Conservation (phyloP, 2,797 vertebrate species). For the Masticophis lateralis region DNA sequence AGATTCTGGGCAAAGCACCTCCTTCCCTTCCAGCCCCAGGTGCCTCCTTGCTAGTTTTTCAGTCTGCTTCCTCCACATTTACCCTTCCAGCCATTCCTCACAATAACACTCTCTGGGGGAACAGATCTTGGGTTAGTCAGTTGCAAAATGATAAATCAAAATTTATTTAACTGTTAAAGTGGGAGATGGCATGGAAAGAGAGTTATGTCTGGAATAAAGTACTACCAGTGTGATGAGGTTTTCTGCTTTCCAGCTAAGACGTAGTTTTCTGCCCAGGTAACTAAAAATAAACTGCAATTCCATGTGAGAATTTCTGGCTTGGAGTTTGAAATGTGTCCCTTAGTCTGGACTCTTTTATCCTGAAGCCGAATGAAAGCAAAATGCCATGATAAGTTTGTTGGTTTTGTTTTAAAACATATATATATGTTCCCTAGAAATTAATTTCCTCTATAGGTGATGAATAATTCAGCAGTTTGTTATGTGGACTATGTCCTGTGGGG, state of each 20-base stretch:
- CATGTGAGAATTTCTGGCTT: not conserved
- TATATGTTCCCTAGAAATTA: not conserved
- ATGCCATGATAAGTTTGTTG: not conserved
- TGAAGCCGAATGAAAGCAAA: not conserved
- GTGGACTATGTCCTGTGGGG: not conserved
- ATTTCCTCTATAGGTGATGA: conserved; percentile 38
- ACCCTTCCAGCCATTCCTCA: not conserved
- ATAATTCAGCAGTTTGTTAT: conserved; percentile 27
- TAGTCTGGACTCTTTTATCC: conserved; percentile 3
- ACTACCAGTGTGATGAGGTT: not conserved
- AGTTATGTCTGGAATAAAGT: conserved; percentile 6
- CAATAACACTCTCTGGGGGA: not conserved
- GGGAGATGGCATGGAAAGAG: not conserved
- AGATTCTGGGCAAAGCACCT: not conserved
- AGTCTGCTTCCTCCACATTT: not conserved
- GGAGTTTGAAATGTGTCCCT: fast-evolving
- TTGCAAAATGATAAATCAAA: conserved; percentile 14
- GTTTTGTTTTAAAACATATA: not conserved
- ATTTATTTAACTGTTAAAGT: conserved; percentile 20
- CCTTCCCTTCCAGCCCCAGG: fast-evolving
- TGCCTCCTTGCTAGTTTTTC: fast-evolving
- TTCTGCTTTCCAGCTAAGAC: not conserved
- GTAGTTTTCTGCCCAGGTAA: not conserved
- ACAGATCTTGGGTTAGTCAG: fast-evolving
- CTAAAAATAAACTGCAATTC: not conserved